Percentiles rank a stretch among this genome's conserved stretches.
Evolutionary conservation across 2,888 invertebrate species (phyloP).

Genomic region (Eudemis profundana): DNA sequence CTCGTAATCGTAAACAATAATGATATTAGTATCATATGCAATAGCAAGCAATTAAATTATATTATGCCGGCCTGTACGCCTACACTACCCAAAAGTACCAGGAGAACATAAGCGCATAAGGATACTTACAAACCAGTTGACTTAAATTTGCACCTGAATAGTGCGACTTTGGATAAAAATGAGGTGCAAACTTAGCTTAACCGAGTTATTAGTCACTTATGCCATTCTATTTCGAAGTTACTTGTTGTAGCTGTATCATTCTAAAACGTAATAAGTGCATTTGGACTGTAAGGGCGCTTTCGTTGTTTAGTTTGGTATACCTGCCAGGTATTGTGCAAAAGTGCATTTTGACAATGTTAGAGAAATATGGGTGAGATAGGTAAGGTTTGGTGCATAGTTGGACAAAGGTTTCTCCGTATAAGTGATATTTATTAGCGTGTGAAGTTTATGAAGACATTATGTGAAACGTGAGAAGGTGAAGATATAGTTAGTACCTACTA

Average conservation of each 20-base stretch:
- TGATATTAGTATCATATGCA: conserved; percentile 67
- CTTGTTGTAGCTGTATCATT: background rate
- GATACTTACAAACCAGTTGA: background rate
- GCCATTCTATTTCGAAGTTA: background rate
- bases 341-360: conserved; percentile 30
- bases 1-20: conserved; percentile 69
- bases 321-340: conserved; percentile 15
- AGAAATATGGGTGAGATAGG: conserved; percentile 21
- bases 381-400: conserved; percentile 17
- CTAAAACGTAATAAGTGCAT: background rate
- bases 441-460: conserved; percentile 13
- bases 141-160: background rate
- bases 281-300: background rate
- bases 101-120: background rate
- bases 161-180: background rate
- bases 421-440: conserved; percentile 16
- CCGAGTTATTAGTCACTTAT: background rate
- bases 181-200: background rate
- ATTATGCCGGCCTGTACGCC: conserved; percentile 51
- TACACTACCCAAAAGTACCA: conserved; percentile 36
- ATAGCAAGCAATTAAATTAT: conserved; percentile 68
- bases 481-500: background rate
- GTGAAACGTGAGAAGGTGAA: conserved; percentile 1
- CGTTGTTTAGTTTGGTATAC: background rate
- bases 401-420: conserved; percentile 20